A percentile compares a stretch with the other conserved stretches of the same genome.
These are phyloP conservation scores for Trachemys scripta DNA, from an alignment of 2,113 vertebrate species.

Conservation along the genomic window DNA sequence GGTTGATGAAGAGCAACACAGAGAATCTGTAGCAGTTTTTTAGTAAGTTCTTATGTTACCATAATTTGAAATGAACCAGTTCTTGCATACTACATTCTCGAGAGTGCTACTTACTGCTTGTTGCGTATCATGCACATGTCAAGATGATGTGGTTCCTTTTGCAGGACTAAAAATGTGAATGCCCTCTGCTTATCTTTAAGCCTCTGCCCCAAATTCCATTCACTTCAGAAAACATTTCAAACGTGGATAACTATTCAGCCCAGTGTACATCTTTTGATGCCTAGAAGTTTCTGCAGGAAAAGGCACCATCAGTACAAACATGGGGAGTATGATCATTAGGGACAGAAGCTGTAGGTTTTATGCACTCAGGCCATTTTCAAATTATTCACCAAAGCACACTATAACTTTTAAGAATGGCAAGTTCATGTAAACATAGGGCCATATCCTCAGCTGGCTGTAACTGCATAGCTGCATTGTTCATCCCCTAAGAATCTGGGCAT, in stretches of 20 bases:
- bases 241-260: background rate
- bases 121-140: background rate
- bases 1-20: background rate
- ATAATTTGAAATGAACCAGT: background rate
- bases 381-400: background rate
- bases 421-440: background rate
- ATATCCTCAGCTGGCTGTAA: background rate
- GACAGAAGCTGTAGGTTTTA: background rate
- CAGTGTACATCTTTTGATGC: background rate
- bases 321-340: background rate
- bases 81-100: background rate
- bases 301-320: background rate
- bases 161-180: background rate
- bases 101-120: background rate
- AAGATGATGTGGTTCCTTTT: background rate
- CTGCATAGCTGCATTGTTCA: background rate
- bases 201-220: background rate
- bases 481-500: background rate
- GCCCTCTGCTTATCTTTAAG: background rate
- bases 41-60: background rate
- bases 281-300: background rate
- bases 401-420: background rate
- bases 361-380: background rate
- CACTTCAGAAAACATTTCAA: background rate
- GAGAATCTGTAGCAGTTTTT: background rate